Evolutionary conservation across 1,140 invertebrate species (phyloP).

Genomic region (Plectus sambesii): DNA sequence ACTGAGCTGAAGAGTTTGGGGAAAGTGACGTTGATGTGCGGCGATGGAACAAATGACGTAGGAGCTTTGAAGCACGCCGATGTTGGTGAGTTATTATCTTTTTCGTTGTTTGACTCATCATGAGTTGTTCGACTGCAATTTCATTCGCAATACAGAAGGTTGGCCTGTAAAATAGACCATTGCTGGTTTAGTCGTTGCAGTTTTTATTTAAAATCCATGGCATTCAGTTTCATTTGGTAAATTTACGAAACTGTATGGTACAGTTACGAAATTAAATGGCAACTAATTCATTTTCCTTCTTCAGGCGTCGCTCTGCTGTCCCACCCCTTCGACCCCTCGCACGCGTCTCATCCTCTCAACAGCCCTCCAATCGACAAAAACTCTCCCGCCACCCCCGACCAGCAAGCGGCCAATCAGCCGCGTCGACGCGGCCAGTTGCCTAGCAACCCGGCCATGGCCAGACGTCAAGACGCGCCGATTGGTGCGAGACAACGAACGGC

Average conservation of each 20-base stretch:
- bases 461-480: conserved; percentile 22
- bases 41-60: conserved; percentile 99
- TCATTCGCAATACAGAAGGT: too few species aligned
- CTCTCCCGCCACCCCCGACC: background rate
- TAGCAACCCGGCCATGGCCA: too few species aligned
- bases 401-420: too few species aligned
- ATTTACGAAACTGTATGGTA: conserved; percentile 8
- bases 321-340: conserved; percentile 61
- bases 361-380: conserved; percentile 7
- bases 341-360: conserved; percentile 15
- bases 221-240: conserved; percentile 13
- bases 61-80: conserved; percentile 98
- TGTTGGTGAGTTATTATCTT: conserved; percentile 57
- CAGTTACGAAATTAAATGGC: too few species aligned
- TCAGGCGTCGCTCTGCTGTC: conserved; percentile 73
- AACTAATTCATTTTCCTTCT: too few species aligned
- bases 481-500: conserved; percentile 16
- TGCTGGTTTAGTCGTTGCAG: too few species aligned
- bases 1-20: conserved; percentile 74
- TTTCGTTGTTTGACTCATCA: conserved; percentile 6
- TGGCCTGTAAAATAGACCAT: too few species aligned
- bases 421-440: too few species aligned
- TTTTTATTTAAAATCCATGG: too few species aligned
- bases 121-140: conserved; percentile 1
- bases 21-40: conserved; percentile 90